These are phyloP conservation scores for Cephus cinctus DNA, from an alignment of 1,140 invertebrate genomes.

Conservation along the genomic window DNA sequence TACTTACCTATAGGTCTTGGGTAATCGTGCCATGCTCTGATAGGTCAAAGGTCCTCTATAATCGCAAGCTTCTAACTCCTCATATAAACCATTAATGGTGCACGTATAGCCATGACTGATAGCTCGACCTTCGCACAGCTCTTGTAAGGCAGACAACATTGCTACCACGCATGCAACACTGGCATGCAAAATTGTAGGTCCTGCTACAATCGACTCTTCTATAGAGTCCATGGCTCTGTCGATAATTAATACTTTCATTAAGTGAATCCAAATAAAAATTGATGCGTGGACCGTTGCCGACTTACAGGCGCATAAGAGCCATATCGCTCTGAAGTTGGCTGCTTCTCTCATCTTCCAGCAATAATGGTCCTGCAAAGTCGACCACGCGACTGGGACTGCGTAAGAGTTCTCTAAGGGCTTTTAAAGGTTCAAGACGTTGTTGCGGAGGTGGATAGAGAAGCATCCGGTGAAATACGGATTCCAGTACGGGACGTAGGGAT, in stretches of 20 bases:
- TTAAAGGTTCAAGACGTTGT: slow-evolving; percentile 81
- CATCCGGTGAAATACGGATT: slow-evolving; percentile 91
- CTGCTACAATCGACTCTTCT: slow-evolving; percentile 69
- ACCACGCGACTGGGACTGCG: slow-evolving; percentile 71
- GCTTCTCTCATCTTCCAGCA: slow-evolving; percentile 72
- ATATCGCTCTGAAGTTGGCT: slow-evolving; percentile 81
- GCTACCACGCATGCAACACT: slow-evolving; percentile 83
- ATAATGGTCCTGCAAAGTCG: slow-evolving; percentile 67
- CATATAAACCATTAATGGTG: slow-evolving; percentile 73
- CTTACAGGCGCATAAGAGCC: slow-evolving; percentile 86
- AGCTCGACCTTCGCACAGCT: slow-evolving; percentile 71
- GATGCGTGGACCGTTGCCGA: slow-evolving; percentile 18
- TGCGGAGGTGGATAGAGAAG: slow-evolving; percentile 80
- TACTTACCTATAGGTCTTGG: slow-evolving; percentile 71
- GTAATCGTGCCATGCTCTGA: slow-evolving; percentile 76
- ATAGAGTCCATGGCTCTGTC: slow-evolving; percentile 86
- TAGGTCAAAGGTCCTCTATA: slow-evolving; percentile 83
- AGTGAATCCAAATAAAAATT: neutral
- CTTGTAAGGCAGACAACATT: slow-evolving; percentile 79
- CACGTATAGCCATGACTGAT: slow-evolving; percentile 60
- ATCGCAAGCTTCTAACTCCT: slow-evolving; percentile 74
- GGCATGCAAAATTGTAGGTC: slow-evolving; percentile 70
- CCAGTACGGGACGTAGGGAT: slow-evolving; percentile 81
- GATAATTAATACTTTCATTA: slow-evolving; percentile 10
- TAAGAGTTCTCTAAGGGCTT: slow-evolving; percentile 75